phyloP scores from a whole-genome alignment of 1,140 invertebrate species.

The Zaprionus vittiger region DNA sequence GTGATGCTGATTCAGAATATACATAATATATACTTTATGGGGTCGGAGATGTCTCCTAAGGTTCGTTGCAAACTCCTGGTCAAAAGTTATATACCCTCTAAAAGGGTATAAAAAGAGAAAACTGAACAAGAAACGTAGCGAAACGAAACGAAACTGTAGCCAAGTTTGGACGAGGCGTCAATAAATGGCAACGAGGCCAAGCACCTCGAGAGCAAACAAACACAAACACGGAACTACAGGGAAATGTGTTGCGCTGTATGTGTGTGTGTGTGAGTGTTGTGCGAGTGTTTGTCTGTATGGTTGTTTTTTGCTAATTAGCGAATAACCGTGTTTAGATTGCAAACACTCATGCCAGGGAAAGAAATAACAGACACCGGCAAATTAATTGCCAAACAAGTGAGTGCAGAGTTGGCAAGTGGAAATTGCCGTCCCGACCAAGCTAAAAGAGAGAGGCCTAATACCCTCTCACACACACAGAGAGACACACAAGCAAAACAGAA shows the following conservation, averaged over 20 bases:
- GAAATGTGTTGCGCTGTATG: constrained; percentile 57
- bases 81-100: too few species aligned
- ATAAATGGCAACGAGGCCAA: constrained; percentile 81
- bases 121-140: not conserved
- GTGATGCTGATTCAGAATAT: too few species aligned
- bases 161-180: constrained; percentile 50
- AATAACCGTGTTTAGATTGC: constrained; percentile 83
- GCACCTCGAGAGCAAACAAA: constrained; percentile 74
- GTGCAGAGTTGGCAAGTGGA: constrained; percentile 78
- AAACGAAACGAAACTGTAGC: constrained; percentile 38
- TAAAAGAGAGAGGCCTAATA: constrained; percentile 39
- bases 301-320: constrained; percentile 82
- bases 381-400: constrained; percentile 83
- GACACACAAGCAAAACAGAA: constrained; percentile 13
- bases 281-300: constrained; percentile 56
- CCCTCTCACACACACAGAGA: constrained; percentile 20
- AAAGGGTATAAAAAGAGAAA: not conserved
- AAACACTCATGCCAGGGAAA: constrained; percentile 77
- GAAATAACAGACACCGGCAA: constrained; percentile 80
- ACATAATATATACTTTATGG: too few species aligned
- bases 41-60: too few species aligned
- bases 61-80: too few species aligned
- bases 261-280: constrained; percentile 19
- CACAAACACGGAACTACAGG: constrained; percentile 74
- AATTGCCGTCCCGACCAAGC: constrained; percentile 58